phyloP scores from a whole-genome alignment of 2,888 invertebrate species.

The Axea sp. region DNA sequence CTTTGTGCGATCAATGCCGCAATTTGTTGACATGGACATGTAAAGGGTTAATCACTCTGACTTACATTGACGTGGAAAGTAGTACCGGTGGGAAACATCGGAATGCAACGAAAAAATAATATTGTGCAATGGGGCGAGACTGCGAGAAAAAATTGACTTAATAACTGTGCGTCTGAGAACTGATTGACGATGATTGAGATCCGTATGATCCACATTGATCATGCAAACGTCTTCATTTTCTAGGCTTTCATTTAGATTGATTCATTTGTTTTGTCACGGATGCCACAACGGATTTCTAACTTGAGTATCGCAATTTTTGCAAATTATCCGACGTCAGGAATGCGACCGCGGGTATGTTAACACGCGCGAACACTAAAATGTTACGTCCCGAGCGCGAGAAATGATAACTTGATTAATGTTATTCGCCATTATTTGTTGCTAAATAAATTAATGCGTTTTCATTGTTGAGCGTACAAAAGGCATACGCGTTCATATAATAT shows the following conservation, averaged over 20 bases:
- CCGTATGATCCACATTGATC: no score
- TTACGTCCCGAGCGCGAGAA: conserved; percentile 41
- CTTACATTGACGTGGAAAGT: conserved; percentile 62
- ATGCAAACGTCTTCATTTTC: conserved; percentile 7
- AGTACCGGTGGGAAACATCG: conserved; percentile 63
- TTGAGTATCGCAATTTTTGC: background rate
- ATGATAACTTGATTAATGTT: conserved; percentile 45
- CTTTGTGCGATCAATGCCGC: conserved; percentile 19
- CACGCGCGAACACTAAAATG: conserved; percentile 26
- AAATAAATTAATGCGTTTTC: conserved; percentile 15
- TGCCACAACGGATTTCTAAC: background rate
- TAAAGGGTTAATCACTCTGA: conserved; percentile 41
- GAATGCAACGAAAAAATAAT: conserved; percentile 66
- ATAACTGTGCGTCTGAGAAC: no score
- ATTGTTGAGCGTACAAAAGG: conserved; percentile 30
- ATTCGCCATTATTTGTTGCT: no score
- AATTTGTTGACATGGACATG: conserved; percentile 32
- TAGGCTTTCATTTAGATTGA: conserved; percentile 1
- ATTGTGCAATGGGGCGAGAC: conserved; percentile 64
- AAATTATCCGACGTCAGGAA: conserved; percentile 9
- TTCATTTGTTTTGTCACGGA: conserved; percentile 9
- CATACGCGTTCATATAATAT: conserved; percentile 23
- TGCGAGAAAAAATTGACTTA: no score
- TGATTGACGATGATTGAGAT: no score
- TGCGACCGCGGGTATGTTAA: conserved; percentile 11